Evolutionary conservation across 2,888 invertebrate species (phyloP).

Genomic region (Coelopa pilipes): DNA sequence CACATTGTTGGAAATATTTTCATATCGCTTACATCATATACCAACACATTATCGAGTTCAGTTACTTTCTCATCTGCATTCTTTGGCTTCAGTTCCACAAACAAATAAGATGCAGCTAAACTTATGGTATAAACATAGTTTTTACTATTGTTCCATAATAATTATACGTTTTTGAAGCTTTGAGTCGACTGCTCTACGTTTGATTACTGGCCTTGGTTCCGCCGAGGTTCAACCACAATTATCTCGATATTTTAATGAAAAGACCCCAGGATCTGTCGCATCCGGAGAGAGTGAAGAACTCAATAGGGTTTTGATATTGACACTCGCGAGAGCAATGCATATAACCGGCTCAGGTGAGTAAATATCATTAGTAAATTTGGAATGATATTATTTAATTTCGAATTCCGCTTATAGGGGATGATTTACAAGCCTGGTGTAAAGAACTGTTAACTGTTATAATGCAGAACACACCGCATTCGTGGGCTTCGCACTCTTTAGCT

Average conservation of each 20-base stretch:
- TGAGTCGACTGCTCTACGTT: conserved; percentile 86
- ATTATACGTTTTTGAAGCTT: conserved; percentile 69
- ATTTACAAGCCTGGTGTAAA: conserved; percentile 80
- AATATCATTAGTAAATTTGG: neutral
- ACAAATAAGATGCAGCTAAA: conserved; percentile 96
- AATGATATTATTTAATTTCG: too few relatives aligned
- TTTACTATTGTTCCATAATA: neutral
- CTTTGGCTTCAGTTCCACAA: conserved; percentile 89
- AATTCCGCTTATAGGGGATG: conserved; percentile 54
- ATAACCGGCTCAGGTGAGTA: conserved; percentile 81
- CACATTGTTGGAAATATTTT: conserved; percentile 95
- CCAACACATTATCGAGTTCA: conserved; percentile 96
- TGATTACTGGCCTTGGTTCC: conserved; percentile 91
- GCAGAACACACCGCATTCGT: conserved; percentile 94
- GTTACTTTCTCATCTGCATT: conserved; percentile 89
- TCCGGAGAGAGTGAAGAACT: conserved; percentile 95
- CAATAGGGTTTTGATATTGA: conserved; percentile 91
- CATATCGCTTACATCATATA: conserved; percentile 94
- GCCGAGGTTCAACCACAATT: conserved; percentile 94
- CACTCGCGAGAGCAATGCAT: conserved; percentile 92
- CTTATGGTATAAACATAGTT: conserved; percentile 74
- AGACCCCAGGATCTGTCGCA: conserved; percentile 77
- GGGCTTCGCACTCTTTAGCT: conserved; percentile 92
- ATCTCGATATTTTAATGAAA: conserved; percentile 90
- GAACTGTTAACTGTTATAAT: conserved; percentile 90